A percentile compares a stretch with the other conserved stretches of the same genome.
Conservation (phyloP, 2,113 vertebrate genomes). For the Dipodomys spectabilis region DNA sequence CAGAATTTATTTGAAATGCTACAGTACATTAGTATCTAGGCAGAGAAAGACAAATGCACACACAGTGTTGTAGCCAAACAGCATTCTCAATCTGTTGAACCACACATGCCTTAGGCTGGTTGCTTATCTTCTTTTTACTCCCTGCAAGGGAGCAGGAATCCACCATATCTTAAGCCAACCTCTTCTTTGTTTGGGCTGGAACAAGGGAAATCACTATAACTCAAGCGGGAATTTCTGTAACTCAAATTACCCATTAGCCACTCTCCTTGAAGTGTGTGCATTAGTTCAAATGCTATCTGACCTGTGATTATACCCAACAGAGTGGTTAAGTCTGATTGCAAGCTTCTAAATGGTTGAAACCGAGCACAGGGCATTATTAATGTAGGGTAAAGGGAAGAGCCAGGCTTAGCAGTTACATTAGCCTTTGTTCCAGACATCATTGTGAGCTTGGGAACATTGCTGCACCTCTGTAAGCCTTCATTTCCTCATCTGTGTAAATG, state of each 20-base stretch:
- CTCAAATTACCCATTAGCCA: constrained; percentile 72
- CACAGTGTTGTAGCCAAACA: not conserved
- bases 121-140: not conserved
- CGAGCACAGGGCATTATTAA: constrained; percentile 20
- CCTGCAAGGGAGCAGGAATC: not conserved
- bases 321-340: constrained; percentile 71
- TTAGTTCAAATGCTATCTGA: constrained; percentile 67
- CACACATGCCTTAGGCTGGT: not conserved
- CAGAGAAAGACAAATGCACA: not conserved
- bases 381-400: not conserved
- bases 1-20: not conserved
- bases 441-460: not conserved
- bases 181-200: constrained; percentile 63
- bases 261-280: constrained; percentile 43
- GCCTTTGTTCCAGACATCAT: constrained; percentile 42
- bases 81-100: not conserved
- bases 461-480: constrained; percentile 36
- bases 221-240: constrained; percentile 23
- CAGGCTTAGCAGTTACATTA: constrained; percentile 11
- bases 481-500: constrained; percentile 59
- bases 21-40: not conserved
- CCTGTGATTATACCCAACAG: constrained; percentile 71
- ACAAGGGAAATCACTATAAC: constrained; percentile 38
- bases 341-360: constrained; percentile 51
- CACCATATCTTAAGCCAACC: not conserved